Evolutionary conservation across 2,888 invertebrate genomes (phyloP), one percentile per base, ranked within the genome.

Genomic region (Oscheius sp.): DNA sequence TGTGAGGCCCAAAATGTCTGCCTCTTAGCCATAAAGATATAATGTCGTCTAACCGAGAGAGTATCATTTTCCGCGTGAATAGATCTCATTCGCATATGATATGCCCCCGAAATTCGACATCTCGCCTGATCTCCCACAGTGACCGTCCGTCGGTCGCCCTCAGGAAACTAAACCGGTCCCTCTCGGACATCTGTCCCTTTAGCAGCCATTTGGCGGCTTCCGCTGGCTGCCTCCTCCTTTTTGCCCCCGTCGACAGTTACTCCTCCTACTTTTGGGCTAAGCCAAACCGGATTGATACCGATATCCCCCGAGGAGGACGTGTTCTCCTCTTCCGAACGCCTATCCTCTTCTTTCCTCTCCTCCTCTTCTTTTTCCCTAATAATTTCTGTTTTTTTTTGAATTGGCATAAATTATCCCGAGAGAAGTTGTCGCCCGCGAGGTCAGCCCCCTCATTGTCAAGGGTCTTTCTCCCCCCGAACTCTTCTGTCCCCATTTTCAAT

Each of bases 61-160:
- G 58, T 58, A 29, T 29, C 58, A 23, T 58, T n/a, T 27, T 29
- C 21, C 58, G 58, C 27, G 7, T 58, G 58, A 27, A 58, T 29
- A 29, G 29, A 27, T 58, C 29, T 21, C 55, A 9, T 9, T n/a
- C 25, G 27, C 58, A 29, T 58, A 58, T 58, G 58, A 58, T 58
- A 58, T 25, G 27, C 13, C 58, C 58, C 29, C 58, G 29, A 58
- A 58, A 16, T 58, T 13, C 25, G 27, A n/a, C 27, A 58, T 58
- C 25, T 16, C 27, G 27, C 2, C 27, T 5, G 27, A 29, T 13
- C n/a, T 58, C 58, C 58, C 27, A 58, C 58, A 27, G 58, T 58
- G 35, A 35, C 35, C 35, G 35, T 35, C 3, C 9, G 5, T 35
- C 35, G 35, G 35, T 9, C 35, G 9, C 35, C 35, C 35, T 9